Conservation (phyloP, 2,888 invertebrate species). For the Eristalis pertinax region DNA sequence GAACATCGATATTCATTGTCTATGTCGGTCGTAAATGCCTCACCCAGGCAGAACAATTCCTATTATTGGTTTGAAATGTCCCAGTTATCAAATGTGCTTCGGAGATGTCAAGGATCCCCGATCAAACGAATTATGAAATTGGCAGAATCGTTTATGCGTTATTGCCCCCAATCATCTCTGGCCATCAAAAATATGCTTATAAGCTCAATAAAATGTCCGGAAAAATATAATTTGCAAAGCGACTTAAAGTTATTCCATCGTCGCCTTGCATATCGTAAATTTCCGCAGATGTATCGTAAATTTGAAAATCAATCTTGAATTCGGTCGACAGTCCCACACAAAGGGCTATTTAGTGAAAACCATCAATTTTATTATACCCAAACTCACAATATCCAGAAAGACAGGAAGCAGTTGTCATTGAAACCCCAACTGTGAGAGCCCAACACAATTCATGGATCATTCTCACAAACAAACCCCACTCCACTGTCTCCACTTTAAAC, state of each 20-base stretch:
- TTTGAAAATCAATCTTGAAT: not conserved
- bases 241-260: not conserved
- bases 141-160: not conserved
- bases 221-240: not conserved
- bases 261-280: not conserved
- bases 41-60: not conserved
- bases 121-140: not conserved
- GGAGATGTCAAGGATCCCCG: not conserved
- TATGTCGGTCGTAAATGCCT: too few species aligned
- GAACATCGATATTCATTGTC: too few species aligned
- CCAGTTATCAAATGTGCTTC: not conserved
- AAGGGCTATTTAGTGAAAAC: not conserved
- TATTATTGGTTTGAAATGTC: not conserved
- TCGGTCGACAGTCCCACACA: not conserved
- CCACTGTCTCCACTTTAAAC: too few species aligned
- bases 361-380: too few species aligned
- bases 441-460: too few species aligned
- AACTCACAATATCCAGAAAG: too few species aligned
- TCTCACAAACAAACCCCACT: too few species aligned
- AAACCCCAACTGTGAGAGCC: too few species aligned
- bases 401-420: too few species aligned
- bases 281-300: not conserved
- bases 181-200: not conserved
- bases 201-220: not conserved
- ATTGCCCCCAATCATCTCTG: not conserved